A percentile compares a stretch with the other conserved stretches of the same genome.
Conservation (phyloP, 2,888 invertebrate genomes). For the Philonicus albiceps region DNA sequence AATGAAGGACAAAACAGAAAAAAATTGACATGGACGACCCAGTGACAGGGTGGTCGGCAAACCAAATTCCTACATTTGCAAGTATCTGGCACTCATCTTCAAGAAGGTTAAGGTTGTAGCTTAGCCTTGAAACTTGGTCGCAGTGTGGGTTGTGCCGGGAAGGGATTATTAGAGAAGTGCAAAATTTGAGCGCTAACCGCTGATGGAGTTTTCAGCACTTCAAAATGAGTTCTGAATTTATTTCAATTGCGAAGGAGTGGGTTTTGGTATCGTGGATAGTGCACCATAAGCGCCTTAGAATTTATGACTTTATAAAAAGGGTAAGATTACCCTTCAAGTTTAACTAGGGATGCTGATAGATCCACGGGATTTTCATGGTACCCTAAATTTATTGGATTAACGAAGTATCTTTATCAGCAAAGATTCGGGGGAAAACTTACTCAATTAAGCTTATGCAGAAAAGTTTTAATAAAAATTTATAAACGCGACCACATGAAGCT, state of each 20-base stretch:
- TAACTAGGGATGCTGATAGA: not conserved
- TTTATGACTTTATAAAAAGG: not conserved
- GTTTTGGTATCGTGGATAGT: not conserved
- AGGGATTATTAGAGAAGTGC: not conserved
- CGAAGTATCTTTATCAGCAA: not conserved
- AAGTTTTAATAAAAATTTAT: not conserved
- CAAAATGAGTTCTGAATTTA: not conserved
- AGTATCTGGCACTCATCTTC: not conserved
- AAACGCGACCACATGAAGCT: not conserved
- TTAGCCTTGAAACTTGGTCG: constrained; percentile 3
- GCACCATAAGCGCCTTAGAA: not conserved
- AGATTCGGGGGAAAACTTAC: not conserved
- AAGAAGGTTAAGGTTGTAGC: constrained; percentile 26
- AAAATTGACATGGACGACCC: constrained; percentile 23
- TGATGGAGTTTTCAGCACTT: not conserved
- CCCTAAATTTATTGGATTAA: not conserved
- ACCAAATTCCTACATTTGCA: not conserved
- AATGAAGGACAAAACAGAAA: not conserved
- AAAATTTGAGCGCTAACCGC: not conserved
- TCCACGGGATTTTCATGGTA: not conserved
- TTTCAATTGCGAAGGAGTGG: not conserved
- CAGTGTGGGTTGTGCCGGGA: not conserved
- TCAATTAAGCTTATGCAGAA: not conserved
- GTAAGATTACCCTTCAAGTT: not conserved
- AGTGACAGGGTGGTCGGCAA: not conserved